Base-by-base conservation (phyloP, 2,888 invertebrate species). In the Lasioglossum vierecki region DNA sequence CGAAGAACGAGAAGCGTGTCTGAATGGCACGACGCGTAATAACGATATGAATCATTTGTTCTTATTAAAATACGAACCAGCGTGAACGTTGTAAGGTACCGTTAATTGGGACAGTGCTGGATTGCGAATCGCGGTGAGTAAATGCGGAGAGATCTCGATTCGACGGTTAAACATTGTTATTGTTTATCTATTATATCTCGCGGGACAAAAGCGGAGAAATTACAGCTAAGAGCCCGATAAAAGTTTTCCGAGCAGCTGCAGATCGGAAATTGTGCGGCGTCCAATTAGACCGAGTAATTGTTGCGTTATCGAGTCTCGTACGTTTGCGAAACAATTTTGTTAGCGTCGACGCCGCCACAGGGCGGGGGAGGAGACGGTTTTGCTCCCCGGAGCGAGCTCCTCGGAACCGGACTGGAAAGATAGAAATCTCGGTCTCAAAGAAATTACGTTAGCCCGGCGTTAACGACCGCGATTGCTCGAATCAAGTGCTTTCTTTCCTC, bases 391-490 rank as follows among this genome's bases (percentile, higher is more conserved):
- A 75, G 68, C 41, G 18, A 49, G 41, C 39, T 15, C 30, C 41
- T 35, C 75, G 22, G 26, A 39, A 57, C 18, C n/a, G 6, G 6
- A 49, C 66, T 63, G 35, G 44, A 66, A 66, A 78, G 78, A 82
- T 74, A 82, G 74, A 79, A 70, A 79, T 79, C 70, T 70, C 53
- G 60, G 41, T 41, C 49, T 53, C 22, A 35, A 66, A 83, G 80
- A 76, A 80, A 80, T 83, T 72, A 53, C 80, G 80, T 83, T 83
- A 72, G 71, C 72, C 53, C 30, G 30, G 1, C 44, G 75, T 72
- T 72, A 83, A 76, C 41, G 83, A 63, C n/a, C 71, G 75, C 70
- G 71, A 83, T 83, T 83, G 74, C 79, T 79, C 70, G 80, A 63
- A 60, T 63, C 70, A 22, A 70, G 53, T 26, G 57, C 30, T 80